Base-by-base conservation (phyloP, 2,113 vertebrate genomes). In the Phainopepla nitens region DNA sequence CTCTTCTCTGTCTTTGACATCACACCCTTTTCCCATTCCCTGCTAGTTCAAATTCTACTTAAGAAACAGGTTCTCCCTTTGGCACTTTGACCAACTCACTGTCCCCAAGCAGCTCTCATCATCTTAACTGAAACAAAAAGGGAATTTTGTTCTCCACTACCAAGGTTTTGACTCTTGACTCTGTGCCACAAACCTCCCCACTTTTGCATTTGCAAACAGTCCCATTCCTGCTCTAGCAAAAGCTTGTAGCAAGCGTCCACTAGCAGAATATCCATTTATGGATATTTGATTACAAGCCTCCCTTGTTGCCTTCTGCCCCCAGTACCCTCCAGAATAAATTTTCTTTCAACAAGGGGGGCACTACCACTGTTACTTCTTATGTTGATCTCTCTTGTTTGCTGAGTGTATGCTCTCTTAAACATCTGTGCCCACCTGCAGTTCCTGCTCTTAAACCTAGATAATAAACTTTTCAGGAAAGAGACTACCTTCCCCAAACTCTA, bases 101-200 rank as follows among this genome's bases (percentile, higher is more conserved):
- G 21, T 9, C 5, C 6, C 11, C 1, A 2, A 16, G 19, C 28
- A 77, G 5, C 11, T 49, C 7, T 54, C 10, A 7, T 29, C 0
- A 2, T 19, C 25, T 45, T 11, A 5, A 12, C 7, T 22, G 33
- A 80, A 66, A 10, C 4, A 57, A 62, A 83, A 69, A 39, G 7
- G 3, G 16, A 54, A 39, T 66, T 88, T 62, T 56, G 7, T 28
- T 66, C 44, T 71, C 56, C 19, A 19, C 7, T 24, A 7, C 5
- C 15, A 56, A 68, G 9, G 25, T 65, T 70, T 62, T 75, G 41
- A 75, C 35, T 42, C 35, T 24, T 39, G 21, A 19, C 19, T 79
- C 51, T 14, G 5, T 33, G 31, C 51, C 53, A 31, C 12, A 54
- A 51, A 44, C 5, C 7, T 71, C 27, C 76, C 3, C 3, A 14